phyloP scores from a whole-genome alignment of 2,888 invertebrate species.

The Globia sparganii region DNA sequence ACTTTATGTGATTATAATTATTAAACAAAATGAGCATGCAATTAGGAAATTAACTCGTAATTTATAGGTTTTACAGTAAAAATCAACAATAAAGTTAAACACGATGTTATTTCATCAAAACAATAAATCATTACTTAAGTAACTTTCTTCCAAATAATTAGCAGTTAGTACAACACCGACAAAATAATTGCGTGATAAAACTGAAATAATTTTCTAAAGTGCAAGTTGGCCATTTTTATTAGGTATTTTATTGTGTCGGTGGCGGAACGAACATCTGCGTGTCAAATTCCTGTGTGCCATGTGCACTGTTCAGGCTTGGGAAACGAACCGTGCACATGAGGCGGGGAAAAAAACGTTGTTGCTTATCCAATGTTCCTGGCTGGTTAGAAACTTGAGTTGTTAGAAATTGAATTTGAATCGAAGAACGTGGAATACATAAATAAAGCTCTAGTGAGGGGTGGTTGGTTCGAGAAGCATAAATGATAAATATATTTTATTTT shows the following conservation, averaged over 20 bases:
- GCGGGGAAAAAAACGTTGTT: constrained; percentile 75
- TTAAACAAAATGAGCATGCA: not conserved
- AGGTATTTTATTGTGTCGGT: constrained; percentile 85
- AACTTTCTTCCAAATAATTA: constrained; percentile 17
- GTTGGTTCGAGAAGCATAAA: not conserved
- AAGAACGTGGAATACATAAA: not conserved
- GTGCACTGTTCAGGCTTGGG: constrained; percentile 89
- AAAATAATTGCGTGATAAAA: constrained; percentile 35
- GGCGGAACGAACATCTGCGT: constrained; percentile 89
- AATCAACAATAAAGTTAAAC: not conserved
- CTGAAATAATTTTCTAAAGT: constrained; percentile 65
- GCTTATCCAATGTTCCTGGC: constrained; percentile 67
- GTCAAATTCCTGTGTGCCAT: constrained; percentile 89
- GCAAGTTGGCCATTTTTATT: constrained; percentile 80
- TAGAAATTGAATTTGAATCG: constrained; percentile 11
- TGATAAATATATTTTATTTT: not conserved
- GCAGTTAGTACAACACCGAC: not conserved
- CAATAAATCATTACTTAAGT: not conserved
- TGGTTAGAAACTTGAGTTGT: constrained; percentile 14
- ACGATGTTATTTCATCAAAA: not conserved
- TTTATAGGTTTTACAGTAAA: constrained; percentile 2
- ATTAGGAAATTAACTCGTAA: not conserved
- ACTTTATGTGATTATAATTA: not conserved
- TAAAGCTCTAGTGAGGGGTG: not conserved
- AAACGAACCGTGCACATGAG: constrained; percentile 85